A percentile compares a stretch with the other conserved stretches of the same genome.
These are phyloP conservation scores for Xylocampa areola DNA, from an alignment of 2,888 invertebrate genomes.

Conservation along the genomic window DNA sequence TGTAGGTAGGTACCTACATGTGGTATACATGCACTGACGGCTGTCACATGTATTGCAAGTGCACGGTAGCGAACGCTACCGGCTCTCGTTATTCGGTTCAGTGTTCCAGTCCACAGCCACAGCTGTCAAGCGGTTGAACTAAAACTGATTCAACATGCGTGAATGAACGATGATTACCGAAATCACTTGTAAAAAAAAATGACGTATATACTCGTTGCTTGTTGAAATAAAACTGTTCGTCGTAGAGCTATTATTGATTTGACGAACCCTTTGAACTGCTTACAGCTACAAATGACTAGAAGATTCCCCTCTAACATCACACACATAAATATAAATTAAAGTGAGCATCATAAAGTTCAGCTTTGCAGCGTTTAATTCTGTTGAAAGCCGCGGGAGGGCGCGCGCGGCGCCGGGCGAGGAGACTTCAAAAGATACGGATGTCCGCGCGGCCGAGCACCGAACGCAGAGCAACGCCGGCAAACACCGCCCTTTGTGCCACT, in stretches of 20 bases:
- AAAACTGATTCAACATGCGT: no score
- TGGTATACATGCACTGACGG: not conserved
- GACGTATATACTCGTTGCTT: no score
- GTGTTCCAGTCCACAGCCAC: no score
- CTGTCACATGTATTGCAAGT: not conserved
- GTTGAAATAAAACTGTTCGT: no score
- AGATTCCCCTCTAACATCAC: not conserved
- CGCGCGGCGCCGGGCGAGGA: not conserved
- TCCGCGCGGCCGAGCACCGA: slow-evolving; percentile 6
- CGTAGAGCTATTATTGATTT: no score
- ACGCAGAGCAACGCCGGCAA: not conserved
- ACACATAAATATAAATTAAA: not conserved
- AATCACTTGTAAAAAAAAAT: no score
- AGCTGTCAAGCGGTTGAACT: no score
- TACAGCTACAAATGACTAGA: not conserved
- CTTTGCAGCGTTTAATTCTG: slow-evolving; percentile 2
- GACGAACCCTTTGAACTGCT: not conserved
- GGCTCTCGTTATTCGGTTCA: not conserved
- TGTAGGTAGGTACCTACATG: no score
- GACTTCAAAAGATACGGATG: slow-evolving; percentile 1
- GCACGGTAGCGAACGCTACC: not conserved
- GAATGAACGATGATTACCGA: no score
- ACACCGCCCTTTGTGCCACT: slow-evolving; percentile 5
- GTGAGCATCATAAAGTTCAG: not conserved
- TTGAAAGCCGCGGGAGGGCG: not conserved